Evolutionary conservation across 2,797 vertebrate genomes (phyloP), one percentile per base, ranked within the genome.

Genomic region (Hydrophis major): DNA sequence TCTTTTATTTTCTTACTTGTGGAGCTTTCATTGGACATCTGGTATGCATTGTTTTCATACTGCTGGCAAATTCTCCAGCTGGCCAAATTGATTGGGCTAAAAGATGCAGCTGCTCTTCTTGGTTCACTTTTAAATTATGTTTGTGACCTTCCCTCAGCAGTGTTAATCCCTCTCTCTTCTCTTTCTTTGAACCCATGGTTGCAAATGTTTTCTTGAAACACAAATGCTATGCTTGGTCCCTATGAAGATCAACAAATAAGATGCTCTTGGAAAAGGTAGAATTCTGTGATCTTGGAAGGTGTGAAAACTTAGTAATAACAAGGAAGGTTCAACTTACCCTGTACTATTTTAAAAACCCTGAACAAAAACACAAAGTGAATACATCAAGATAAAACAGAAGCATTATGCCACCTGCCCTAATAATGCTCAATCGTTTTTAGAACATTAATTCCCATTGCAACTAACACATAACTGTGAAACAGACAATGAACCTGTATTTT

Each of bases 131-230:
- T 97, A 97, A 98, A 97, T 97, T 96, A 97, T 96, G 96, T 95
- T 97, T 98, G 96, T 98, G 97, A 98, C 97, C 96, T 97, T 98
- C 96, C 95, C 93, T 97, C 94, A 96, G 97, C 95, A 95, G 92
- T 97, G 96, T 97, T 97, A 97, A 97, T 97, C 96, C 94, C 74
- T 95, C 93, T 96, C 94, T 93, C 93, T 93, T 97, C 96, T 92
- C 95, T 96, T 57, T 55, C 96, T 97, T 97, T 97, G 97, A 97
- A 95, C 95, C 94, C 95, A 90, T 96, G 95, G 95, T 94, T 96
- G 92, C 96, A 97, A 97, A 97, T 97, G 95, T 94, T 97, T 98
- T 97, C 95, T 96, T 96, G 97, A 97, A 96, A 96, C 94, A 91
- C 95, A 96, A 96, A 95, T 93, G 94, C 95, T 95, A 95, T 96